Base-by-base conservation (phyloP, 64 coral and sea anemone species). In the Stylophora pistillata region DNA sequence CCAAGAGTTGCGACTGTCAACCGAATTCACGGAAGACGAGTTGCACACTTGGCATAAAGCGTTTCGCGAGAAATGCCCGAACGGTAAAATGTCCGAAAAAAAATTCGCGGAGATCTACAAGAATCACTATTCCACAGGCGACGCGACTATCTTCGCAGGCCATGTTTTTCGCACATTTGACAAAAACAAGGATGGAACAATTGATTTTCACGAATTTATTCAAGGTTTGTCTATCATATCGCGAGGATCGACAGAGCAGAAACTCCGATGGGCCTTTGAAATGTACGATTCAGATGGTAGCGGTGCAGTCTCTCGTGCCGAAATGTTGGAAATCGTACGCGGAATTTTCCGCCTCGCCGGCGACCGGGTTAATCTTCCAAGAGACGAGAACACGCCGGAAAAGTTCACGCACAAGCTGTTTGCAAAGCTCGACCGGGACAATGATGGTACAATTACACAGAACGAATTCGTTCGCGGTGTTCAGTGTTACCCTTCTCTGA, bases 141-240 rank as follows among this genome's bases (percentile, higher is more conserved):
- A 96, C 77, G 91, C 95, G 0, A 79, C 82, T 7, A 78, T 96
- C 65, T 96, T 96, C 69, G 95, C 95, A 10, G 95, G 95, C 30
- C 95, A 96, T 34, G 91, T 96, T 21, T 96, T 96, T 69, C 95
- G 95, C 31, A 96, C 95, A 54, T 96, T 96, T 52, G 95, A 96
- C 78, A 96, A 93, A 86, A 96, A 96, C 72, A 92, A 86, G 15
- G 95, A 96, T 41, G 95, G 95, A 5, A 93, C 91, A 78, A 93
- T 96, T 81, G 95, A 96, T 34, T 96, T 96, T 62, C 74, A 89
- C 41, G 95, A 96, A 78, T 96, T 96, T 56, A 96, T 96, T 17
- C 87, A 96, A 84, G 95, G 95, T 7, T 76, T 96, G 31, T 96
- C 95, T 4, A 89, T 96, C 1, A 93, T 96, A 26, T 93, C 90